Evolutionary conservation across 2,888 invertebrate genomes (phyloP).

Genomic region (Phymatocera aterrima): DNA sequence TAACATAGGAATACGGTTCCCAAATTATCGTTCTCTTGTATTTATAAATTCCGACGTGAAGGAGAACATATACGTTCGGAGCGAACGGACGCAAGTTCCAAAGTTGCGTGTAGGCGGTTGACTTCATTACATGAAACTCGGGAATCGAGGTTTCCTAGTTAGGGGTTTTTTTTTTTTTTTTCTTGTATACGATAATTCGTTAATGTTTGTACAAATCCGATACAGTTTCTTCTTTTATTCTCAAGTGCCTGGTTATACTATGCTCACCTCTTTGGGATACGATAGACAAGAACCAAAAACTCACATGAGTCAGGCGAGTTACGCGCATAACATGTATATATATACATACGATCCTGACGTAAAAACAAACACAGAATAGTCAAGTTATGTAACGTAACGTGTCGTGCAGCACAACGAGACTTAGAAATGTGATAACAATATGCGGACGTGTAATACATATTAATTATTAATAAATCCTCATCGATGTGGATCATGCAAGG

Average conservation of each 20-base stretch:
- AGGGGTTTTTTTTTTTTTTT: neutral
- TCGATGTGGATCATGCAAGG: too few species aligned
- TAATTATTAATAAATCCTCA: conserved; percentile 4
- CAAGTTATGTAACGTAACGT: conserved; percentile 25
- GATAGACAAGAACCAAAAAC: conserved; percentile 14
- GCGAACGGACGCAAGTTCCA: too few species aligned
- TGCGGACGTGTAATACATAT: conserved; percentile 9
- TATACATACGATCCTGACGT: neutral
- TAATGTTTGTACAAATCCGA: conserved; percentile 29
- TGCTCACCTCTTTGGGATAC: neutral
- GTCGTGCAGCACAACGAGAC: conserved; percentile 6
- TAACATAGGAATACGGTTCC: too few species aligned
- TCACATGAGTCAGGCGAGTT: too few species aligned
- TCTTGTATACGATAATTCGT: neutral
- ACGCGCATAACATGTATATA: conserved; percentile 6
- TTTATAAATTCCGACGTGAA: too few species aligned
- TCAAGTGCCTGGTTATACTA: neutral
- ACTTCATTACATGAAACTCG: neutral
- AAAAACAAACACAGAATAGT: neutral
- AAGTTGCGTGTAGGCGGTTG: neutral
- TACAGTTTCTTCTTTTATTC: neutral
- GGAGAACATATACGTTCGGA: too few species aligned
- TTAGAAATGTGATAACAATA: conserved; percentile 19
- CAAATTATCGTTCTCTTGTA: too few species aligned
- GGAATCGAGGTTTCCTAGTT: neutral